Conservation (phyloP, 2,888 invertebrate species). For the Melieria crassipennis region DNA sequence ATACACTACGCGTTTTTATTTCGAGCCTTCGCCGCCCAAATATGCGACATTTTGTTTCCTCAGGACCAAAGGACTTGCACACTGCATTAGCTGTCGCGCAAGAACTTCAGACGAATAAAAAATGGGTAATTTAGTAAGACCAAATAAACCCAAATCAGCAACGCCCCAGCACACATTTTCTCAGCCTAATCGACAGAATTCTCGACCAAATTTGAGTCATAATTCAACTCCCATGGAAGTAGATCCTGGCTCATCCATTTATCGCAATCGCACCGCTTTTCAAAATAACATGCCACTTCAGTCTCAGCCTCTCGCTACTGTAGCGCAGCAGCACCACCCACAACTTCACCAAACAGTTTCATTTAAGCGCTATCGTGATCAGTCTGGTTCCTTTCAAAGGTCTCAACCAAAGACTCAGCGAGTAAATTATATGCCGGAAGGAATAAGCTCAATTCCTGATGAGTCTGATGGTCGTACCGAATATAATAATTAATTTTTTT, state of each 20-base stretch:
- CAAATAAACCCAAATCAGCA: not conserved
- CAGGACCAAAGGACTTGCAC: no score
- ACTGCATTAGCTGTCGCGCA: no score
- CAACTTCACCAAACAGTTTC: no score
- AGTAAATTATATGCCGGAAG: not conserved
- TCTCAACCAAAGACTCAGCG: not conserved
- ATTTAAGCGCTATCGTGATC: not conserved
- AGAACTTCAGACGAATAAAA: no score
- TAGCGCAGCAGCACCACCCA: no score
- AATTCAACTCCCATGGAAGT: not conserved
- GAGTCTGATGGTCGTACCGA: not conserved
- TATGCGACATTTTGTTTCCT: no score
- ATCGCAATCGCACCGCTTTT: not conserved
- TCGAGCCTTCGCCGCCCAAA: no score
- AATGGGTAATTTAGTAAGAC: not conserved
- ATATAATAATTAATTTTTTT: no score
- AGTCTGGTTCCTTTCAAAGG: not conserved
- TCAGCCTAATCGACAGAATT: not conserved
- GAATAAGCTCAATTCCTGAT: not conserved
- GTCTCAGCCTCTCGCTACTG: no score
- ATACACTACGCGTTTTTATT: no score
- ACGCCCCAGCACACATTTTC: not conserved
- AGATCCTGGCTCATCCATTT: conserved; percentile 8
- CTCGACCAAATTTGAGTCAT: not conserved
- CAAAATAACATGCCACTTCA: not conserved